Evolutionary conservation across 1,140 invertebrate species (phyloP).

Genomic region (Drosophila lowei): DNA sequence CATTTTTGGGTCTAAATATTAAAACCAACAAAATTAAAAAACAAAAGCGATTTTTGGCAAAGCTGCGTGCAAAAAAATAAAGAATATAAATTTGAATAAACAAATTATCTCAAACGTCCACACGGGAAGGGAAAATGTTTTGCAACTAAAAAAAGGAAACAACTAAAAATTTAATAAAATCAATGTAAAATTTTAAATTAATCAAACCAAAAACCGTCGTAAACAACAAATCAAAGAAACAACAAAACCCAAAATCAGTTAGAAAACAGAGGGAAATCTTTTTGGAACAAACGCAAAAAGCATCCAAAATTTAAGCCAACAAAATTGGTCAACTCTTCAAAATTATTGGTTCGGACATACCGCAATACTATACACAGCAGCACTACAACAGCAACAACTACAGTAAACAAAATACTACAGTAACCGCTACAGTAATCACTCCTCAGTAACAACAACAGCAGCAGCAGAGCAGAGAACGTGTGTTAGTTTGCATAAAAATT

Average conservation of each 20-base stretch:
- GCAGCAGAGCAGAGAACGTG: constrained; percentile 65
- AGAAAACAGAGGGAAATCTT: constrained; percentile 40
- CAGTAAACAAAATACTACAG: constrained; percentile 29
- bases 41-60: constrained; percentile 65
- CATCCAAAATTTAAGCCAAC: constrained; percentile 77
- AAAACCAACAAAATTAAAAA: constrained; percentile 32
- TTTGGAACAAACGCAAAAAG: constrained; percentile 64
- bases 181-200: constrained; percentile 69
- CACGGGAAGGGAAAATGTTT: constrained; percentile 48
- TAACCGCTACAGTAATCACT: constrained; percentile 45
- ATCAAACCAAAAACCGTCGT: constrained; percentile 27
- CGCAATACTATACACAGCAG: constrained; percentile 79
- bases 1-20: constrained; percentile 52
- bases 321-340: constrained; percentile 81
- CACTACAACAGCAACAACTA: constrained; percentile 50
- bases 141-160: constrained; percentile 26
- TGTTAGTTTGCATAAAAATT: constrained; percentile 83
- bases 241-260: constrained; percentile 52
- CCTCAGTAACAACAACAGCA: constrained; percentile 48
- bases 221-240: constrained; percentile 31
- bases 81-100: constrained; percentile 23
- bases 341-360: constrained; percentile 83
- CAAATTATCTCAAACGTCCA: constrained; percentile 63
- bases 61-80: constrained; percentile 48
- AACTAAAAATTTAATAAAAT: constrained; percentile 38